These are phyloP conservation scores for Scelioninae gen. 1 DNA, from an alignment of 2,888 invertebrate genomes.

Conservation along the genomic window DNA sequence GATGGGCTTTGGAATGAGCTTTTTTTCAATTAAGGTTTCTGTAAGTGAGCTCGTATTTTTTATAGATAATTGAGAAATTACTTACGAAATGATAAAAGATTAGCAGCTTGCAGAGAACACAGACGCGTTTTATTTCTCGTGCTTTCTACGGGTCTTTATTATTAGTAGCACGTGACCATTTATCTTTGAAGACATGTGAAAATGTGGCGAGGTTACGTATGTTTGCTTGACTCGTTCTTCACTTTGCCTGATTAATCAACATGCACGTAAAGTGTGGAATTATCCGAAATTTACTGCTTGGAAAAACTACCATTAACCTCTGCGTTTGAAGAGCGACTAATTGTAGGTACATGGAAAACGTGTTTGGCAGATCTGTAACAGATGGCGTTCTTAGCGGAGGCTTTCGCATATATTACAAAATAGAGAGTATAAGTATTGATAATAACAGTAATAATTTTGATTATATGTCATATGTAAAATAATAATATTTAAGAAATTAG, in stretches of 20 bases:
- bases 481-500: too few relatives aligned
- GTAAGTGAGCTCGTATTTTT: not conserved
- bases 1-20: not conserved
- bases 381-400: constrained; percentile 42
- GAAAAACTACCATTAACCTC: constrained; percentile 27
- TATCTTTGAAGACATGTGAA: constrained; percentile 40
- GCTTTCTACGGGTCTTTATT: constrained; percentile 20
- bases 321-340: not conserved
- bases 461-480: too few relatives aligned
- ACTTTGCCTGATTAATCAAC: constrained; percentile 45
- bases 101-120: constrained; percentile 48
- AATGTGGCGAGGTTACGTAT: constrained; percentile 43
- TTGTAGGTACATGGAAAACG: too few relatives aligned
- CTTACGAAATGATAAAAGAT: constrained; percentile 52
- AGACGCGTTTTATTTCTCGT: constrained; percentile 39
- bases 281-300: constrained; percentile 53
- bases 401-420: too few relatives aligned
- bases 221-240: constrained; percentile 5
- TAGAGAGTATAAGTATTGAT: too few relatives aligned
- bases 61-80: constrained; percentile 25
- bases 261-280: constrained; percentile 48
- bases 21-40: constrained; percentile 4
- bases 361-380: not conserved
- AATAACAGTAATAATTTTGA: too few relatives aligned
- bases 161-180: not conserved